Evolutionary conservation across 2,888 invertebrate species (phyloP).

Genomic region (Scrobipalpa atriplicella): DNA sequence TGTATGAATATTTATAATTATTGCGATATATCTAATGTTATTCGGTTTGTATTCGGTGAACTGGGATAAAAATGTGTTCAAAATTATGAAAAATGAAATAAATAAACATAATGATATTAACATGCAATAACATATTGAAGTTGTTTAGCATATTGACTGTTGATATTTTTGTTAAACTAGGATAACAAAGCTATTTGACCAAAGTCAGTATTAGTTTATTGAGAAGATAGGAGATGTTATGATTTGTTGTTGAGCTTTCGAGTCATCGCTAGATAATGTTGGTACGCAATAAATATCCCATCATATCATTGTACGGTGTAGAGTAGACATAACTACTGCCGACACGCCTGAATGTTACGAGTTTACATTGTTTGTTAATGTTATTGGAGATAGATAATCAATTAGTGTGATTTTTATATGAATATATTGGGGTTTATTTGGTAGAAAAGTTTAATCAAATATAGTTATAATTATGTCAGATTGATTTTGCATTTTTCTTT

Average conservation of each 20-base stretch:
- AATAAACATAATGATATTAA: constrained; percentile 70
- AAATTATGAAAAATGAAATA: constrained; percentile 60
- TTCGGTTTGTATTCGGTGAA: constrained; percentile 63
- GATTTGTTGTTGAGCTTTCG: constrained; percentile 63
- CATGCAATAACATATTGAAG: constrained; percentile 72
- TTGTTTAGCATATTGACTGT: constrained; percentile 79
- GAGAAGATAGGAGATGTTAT: constrained; percentile 70
- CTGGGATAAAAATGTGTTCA: constrained; percentile 77
- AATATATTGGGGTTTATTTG: constrained; percentile 83
- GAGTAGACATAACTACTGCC: constrained; percentile 44
- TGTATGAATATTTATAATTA: constrained; percentile 60
- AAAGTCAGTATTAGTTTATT: constrained; percentile 82
- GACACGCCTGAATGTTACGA: constrained; percentile 64
- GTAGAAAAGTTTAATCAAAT: constrained; percentile 81
- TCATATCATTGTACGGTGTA: constrained; percentile 66
- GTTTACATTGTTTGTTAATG: constrained; percentile 80
- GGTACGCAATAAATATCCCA: constrained; percentile 68
- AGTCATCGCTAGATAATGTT: constrained; percentile 70
- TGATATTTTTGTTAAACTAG: constrained; percentile 80
- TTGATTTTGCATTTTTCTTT: constrained; percentile 58
- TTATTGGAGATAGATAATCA: constrained; percentile 76
- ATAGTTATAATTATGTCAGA: constrained; percentile 67
- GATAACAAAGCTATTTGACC: constrained; percentile 83
- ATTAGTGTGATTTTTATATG: constrained; percentile 83
- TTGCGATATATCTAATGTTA: constrained; percentile 53